Evolutionary conservation across 2,113 vertebrate species (phyloP).

Genomic region (Dromas ardeola): DNA sequence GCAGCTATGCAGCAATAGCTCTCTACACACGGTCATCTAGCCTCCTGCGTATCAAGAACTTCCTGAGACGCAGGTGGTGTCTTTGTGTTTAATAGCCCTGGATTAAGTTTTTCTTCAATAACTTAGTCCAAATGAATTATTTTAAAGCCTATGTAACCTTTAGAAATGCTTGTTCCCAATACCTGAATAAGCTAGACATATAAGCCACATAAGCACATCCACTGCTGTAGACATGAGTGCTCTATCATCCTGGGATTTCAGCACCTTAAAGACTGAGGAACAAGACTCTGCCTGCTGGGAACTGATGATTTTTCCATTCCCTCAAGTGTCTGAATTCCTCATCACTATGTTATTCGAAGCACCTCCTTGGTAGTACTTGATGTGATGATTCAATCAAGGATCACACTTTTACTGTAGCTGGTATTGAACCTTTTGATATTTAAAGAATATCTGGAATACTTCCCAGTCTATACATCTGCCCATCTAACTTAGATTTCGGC

Average conservation of each 20-base stretch:
- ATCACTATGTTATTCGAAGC: neutral
- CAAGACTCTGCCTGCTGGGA: neutral
- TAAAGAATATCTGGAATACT: constrained; percentile 16
- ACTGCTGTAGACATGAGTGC: neutral
- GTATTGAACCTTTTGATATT: neutral
- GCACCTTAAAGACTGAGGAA: neutral
- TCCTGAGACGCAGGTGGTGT: neutral
- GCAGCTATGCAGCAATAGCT: neutral
- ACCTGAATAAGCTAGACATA: neutral
- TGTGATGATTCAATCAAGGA: neutral
- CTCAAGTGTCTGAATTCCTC: neutral
- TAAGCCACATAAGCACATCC: neutral
- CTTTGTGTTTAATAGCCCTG: neutral
- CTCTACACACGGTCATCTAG: neutral
- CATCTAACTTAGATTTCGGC: neutral
- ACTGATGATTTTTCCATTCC: neutral
- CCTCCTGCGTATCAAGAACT: neutral
- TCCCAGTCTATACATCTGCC: neutral
- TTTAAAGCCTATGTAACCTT: neutral
- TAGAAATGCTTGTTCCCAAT: neutral
- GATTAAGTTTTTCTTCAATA: neutral
- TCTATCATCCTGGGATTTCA: neutral
- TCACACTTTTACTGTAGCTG: neutral
- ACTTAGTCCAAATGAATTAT: neutral
- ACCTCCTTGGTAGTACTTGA: neutral